These are phyloP conservation scores for Blastobasis adustella DNA, from an alignment of 2,888 invertebrate genomes.

Conservation along the genomic window DNA sequence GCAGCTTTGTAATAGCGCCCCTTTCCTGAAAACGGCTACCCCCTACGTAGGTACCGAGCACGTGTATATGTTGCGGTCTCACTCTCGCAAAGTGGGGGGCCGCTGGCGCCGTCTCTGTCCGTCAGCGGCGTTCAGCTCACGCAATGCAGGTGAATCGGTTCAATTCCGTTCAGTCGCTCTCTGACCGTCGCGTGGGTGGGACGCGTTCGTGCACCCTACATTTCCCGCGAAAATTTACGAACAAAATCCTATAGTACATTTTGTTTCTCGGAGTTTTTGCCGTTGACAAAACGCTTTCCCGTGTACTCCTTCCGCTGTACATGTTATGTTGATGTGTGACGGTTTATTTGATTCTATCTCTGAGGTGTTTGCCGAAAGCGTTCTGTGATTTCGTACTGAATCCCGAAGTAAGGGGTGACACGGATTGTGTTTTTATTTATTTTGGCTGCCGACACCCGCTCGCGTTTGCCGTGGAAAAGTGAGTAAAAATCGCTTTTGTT, in stretches of 20 bases:
- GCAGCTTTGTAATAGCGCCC: constrained; percentile 59
- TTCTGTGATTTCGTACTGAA: constrained; percentile 34
- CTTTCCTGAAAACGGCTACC: constrained; percentile 60
- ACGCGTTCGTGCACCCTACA: constrained; percentile 28
- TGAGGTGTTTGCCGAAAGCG: constrained; percentile 31
- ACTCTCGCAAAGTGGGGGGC: constrained; percentile 18
- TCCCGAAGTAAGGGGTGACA: constrained; percentile 14
- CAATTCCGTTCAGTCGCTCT: constrained; percentile 47
- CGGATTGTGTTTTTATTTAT: constrained; percentile 18
- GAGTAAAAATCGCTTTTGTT: no score
- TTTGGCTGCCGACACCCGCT: constrained; percentile 1
- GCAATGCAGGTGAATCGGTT: constrained; percentile 67
- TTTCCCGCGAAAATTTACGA: constrained; percentile 71
- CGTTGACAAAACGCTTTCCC: constrained; percentile 14
- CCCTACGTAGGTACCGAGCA: constrained; percentile 49
- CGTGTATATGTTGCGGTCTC: constrained; percentile 49
- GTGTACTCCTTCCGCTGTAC: constrained; percentile 15
- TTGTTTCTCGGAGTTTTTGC: constrained; percentile 10
- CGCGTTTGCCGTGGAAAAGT: no score
- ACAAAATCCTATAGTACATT: constrained; percentile 11
- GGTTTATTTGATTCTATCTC: constrained; percentile 35
- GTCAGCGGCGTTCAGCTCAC: constrained; percentile 57
- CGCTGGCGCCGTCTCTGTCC: constrained; percentile 30
- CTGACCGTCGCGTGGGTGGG: constrained; percentile 42
- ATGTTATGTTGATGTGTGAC: constrained; percentile 44